Evolutionary conservation across 2,888 invertebrate species (phyloP).

Genomic region (Cheilosia variabilis): DNA sequence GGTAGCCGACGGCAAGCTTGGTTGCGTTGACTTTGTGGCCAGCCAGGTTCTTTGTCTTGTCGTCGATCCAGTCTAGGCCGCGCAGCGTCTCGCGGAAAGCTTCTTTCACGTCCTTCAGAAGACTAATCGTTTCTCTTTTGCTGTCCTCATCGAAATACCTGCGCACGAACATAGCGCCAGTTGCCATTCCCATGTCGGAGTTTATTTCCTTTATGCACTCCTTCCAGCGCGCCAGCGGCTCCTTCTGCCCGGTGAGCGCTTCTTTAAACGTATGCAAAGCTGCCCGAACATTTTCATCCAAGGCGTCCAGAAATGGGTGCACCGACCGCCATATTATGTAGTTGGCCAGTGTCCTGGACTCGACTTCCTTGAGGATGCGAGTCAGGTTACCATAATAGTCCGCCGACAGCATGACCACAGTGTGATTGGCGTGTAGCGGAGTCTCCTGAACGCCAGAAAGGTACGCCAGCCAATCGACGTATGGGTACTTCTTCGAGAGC

Average conservation of each 20-base stretch:
- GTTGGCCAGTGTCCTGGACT: slow-evolving; percentile 66
- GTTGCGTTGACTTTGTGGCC: slow-evolving; percentile 95
- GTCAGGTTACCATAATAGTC: slow-evolving; percentile 59
- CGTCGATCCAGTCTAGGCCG: slow-evolving; percentile 96
- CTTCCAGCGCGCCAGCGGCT: slow-evolving; percentile 93
- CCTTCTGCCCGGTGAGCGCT: slow-evolving; percentile 92
- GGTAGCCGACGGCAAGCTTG: slow-evolving; percentile 96
- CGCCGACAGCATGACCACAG: slow-evolving; percentile 56
- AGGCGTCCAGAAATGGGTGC: slow-evolving; percentile 56
- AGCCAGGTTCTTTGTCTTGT: slow-evolving; percentile 91
- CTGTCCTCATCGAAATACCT: slow-evolving; percentile 85
- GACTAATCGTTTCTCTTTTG: slow-evolving; percentile 88
- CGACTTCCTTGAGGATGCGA: slow-evolving; percentile 46
- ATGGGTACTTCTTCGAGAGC: slow-evolving; percentile 50
- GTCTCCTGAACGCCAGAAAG: slow-evolving; percentile 63
- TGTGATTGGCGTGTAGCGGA: slow-evolving; percentile 38
- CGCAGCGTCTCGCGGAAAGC: slow-evolving; percentile 93
- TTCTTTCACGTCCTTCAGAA: slow-evolving; percentile 93
- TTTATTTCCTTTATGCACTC: slow-evolving; percentile 94
- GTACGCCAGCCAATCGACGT: slow-evolving; percentile 72
- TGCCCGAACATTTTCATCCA: slow-evolving; percentile 72
- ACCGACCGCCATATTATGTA: slow-evolving; percentile 74
- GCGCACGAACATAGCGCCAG: slow-evolving; percentile 86
- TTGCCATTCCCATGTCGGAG: slow-evolving; percentile 90
- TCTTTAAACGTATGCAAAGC: slow-evolving; percentile 84